phyloP scores from a whole-genome alignment of 2,113 vertebrate species.

The Cricetomys ansorgei region DNA sequence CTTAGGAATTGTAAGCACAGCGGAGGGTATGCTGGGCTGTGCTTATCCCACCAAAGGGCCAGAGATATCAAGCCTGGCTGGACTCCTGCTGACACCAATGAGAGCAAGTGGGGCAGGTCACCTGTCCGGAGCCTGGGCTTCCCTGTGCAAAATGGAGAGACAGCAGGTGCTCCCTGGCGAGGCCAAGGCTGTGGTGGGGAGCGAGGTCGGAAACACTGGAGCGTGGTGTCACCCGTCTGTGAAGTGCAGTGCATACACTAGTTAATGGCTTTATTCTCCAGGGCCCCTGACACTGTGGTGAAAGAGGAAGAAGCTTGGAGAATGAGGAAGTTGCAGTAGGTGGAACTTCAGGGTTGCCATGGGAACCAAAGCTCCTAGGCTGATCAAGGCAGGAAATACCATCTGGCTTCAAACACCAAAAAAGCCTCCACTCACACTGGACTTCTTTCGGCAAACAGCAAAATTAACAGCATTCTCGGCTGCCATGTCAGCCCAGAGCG shows the following conservation, averaged over 20 bases:
- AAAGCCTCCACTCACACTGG: conserved; percentile 75
- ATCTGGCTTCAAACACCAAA: conserved; percentile 81
- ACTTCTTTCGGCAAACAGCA: conserved; percentile 82
- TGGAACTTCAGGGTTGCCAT: conserved; percentile 79
- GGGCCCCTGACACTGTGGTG: conserved; percentile 8
- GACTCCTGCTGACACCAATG: neutral
- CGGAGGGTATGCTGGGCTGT: neutral
- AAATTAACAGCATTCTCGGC: conserved; percentile 73
- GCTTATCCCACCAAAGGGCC: neutral
- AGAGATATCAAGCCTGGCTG: neutral
- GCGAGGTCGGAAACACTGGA: neutral
- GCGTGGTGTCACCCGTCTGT: conserved; percentile 58
- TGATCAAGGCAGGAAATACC: conserved; percentile 82
- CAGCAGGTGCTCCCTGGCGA: neutral
- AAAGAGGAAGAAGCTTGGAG: conserved; percentile 75
- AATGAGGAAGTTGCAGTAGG: conserved; percentile 77
- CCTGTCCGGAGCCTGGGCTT: neutral
- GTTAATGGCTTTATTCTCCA: conserved; percentile 49
- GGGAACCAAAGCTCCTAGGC: conserved; percentile 77
- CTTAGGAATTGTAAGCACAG: neutral
- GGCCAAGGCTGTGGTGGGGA: neutral
- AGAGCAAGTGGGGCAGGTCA: neutral
- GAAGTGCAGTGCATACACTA: neutral
- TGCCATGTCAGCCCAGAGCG: conserved; percentile 48
- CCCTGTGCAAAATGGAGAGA: neutral